Evolutionary conservation across 2,113 vertebrate species (phyloP).

Genomic region (Perca schrenkii): DNA sequence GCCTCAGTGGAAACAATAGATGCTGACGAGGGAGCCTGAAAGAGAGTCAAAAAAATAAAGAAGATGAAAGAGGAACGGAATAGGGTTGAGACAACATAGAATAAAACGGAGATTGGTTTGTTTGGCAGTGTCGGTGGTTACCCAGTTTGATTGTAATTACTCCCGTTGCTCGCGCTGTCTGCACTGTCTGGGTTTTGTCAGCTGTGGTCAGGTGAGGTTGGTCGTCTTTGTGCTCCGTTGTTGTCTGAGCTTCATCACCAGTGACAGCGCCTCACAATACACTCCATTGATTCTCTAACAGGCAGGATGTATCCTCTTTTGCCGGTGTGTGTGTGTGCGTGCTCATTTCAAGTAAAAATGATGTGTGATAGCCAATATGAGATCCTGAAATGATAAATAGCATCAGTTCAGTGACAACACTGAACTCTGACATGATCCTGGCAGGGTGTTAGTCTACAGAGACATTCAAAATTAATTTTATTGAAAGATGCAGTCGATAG

Average conservation of each 20-base stretch:
- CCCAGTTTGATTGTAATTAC: constrained; percentile 59
- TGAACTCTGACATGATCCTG: constrained; percentile 29
- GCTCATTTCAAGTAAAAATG: constrained; percentile 12
- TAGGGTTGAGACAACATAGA: background rate
- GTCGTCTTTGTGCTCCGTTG: constrained; percentile 46
- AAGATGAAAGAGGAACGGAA: background rate
- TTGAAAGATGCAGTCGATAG: background rate
- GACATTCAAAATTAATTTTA: background rate
- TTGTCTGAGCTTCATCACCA: constrained; percentile 71
- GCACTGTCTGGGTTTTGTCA: constrained; percentile 61
- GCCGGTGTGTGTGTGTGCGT: background rate
- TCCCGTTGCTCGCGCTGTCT: constrained; percentile 51
- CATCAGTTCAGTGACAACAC: constrained; percentile 22
- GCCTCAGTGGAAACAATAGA: background rate
- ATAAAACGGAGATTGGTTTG: constrained; percentile 20
- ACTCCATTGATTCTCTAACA: constrained; percentile 76
- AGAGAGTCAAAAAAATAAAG: background rate
- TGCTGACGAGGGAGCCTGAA: too few species aligned
- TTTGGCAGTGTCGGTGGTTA: constrained; percentile 31
- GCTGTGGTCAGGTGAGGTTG: constrained; percentile 65
- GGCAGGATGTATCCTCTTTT: constrained; percentile 56
- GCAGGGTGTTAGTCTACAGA: background rate
- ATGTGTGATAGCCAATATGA: constrained; percentile 30
- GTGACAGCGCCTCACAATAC: constrained; percentile 70
- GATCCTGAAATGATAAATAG: constrained; percentile 16